These are phyloP conservation scores for Triplophysa siluroides DNA, from an alignment of 2,113 vertebrate species.

Conservation along the genomic window DNA sequence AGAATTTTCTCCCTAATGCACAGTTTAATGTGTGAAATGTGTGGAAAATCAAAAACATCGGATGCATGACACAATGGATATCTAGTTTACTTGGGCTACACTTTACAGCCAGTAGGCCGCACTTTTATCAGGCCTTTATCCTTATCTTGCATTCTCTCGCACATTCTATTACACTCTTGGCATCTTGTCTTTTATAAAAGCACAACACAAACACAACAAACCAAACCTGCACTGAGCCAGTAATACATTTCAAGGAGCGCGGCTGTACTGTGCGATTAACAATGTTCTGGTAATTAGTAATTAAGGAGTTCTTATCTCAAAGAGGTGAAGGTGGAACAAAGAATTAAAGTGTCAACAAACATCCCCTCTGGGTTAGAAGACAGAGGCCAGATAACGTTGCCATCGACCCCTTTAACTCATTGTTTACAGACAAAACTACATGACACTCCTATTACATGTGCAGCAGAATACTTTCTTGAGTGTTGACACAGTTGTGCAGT, in stretches of 20 bases:
- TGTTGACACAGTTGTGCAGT: too few relatives aligned
- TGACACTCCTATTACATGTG: background rate
- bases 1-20: too few relatives aligned
- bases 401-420: background rate
- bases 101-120: too few relatives aligned
- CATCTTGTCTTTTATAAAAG: background rate
- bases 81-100: too few relatives aligned
- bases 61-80: too few relatives aligned
- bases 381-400: background rate
- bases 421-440: background rate
- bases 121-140: too few relatives aligned
- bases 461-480: background rate
- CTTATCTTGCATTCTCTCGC: too few relatives aligned
- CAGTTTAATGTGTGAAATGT: too few relatives aligned
- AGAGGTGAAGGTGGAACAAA: conserved; percentile 35
- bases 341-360: conserved; percentile 34
- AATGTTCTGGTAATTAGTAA: conserved; percentile 25
- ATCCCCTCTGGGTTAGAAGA: conserved; percentile 11
- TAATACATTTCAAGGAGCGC: background rate
- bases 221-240: background rate
- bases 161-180: background rate
- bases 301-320: conserved; percentile 30
- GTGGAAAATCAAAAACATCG: too few relatives aligned
- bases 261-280: conserved; percentile 14
- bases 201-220: background rate